Evolutionary conservation across 2,113 vertebrate species (phyloP), one percentile per base, ranked within the genome.

Genomic region (Menura novaehollandiae): DNA sequence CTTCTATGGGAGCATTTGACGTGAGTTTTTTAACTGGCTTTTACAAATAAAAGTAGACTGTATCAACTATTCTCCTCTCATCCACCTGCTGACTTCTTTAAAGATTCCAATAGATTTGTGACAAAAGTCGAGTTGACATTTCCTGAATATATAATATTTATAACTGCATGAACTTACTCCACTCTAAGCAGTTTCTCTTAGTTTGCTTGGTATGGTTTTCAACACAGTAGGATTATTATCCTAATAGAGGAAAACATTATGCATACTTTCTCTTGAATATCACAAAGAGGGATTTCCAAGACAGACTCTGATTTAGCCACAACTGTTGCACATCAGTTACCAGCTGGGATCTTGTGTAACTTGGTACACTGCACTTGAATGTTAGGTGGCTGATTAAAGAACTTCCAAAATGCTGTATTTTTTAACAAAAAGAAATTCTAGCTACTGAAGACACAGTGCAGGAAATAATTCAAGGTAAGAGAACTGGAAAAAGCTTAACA

Each of bases 401-500:
- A 83, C n/a, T 93, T 71, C 73, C 74, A 37, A 94, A 72, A 72
- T 73, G 49, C n/a, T 4, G 0, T 21, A 21, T 20, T 23, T 63
- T 6, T 69, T 90, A 32, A 69, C n/a, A 60, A 47, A 96, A 96
- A 90, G 39, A 64, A 93, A 55, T 69, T 86, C 28, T 62, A 71
- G 68, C 56, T 90, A 67, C 67, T 52, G 82, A 91, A 83, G 88
- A 72, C 16, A 53, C 69, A 81, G n/a, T 66, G 33, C 72, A 88
- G 89, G 53, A 85, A 69, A 77, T 95, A 78, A 90, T 68, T 82
- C 78, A 53, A 46, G 24, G 69, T 41, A 92, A 88, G 86, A 81
- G 83, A 96, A 95, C 85, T 80, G 67, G 52, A 93, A 77, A 79
- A 94, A 97, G 12, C 22, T 90, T 96, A 32, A 93, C 85, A 77